These are phyloP conservation scores for Poeciliopsis occidentalis DNA, from an alignment of 2,113 vertebrate genomes.

Conservation along the genomic window DNA sequence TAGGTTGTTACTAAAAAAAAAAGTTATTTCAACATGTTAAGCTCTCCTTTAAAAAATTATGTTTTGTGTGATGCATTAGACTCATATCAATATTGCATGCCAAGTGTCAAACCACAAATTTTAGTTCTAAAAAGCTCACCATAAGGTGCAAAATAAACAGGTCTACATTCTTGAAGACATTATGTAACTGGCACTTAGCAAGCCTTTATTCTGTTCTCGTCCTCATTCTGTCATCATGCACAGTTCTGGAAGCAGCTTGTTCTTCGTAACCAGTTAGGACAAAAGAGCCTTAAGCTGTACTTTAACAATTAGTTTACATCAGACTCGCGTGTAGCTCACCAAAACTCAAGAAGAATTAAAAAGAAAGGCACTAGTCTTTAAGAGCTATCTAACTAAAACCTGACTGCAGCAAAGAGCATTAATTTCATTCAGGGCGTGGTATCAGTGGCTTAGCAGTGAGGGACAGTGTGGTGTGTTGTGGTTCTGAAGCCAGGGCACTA, in stretches of 20 bases:
- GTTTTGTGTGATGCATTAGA: neutral
- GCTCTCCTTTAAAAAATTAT: neutral
- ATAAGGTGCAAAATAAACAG: constrained; percentile 30
- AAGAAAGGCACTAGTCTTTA: neutral
- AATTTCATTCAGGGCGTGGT: constrained; percentile 3
- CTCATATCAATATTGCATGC: constrained; percentile 1
- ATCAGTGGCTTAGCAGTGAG: constrained; percentile 43
- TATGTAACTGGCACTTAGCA: constrained; percentile 62
- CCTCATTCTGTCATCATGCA: constrained; percentile 70
- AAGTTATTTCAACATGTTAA: too few species aligned
- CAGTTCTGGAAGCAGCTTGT: constrained; percentile 22
- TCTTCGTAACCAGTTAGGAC: constrained; percentile 25
- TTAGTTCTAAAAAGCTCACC: constrained; percentile 22
- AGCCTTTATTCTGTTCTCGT: constrained; percentile 48
- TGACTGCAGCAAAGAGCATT: neutral
- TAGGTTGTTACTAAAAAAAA: too few species aligned
- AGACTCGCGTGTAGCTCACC: constrained; percentile 3
- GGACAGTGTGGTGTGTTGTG: constrained; percentile 13
- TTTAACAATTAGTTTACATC: constrained; percentile 36
- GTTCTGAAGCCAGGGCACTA: constrained; percentile 29
- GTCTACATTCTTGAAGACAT: constrained; percentile 54
- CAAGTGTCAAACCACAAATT: constrained; percentile 10
- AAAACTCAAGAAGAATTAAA: neutral
- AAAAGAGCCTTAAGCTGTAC: constrained; percentile 43
- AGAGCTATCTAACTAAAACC: neutral